Evolutionary conservation across 2,888 invertebrate species (phyloP), one percentile per base, ranked within the genome.

Genomic region (Chaitophorus viminalis): DNA sequence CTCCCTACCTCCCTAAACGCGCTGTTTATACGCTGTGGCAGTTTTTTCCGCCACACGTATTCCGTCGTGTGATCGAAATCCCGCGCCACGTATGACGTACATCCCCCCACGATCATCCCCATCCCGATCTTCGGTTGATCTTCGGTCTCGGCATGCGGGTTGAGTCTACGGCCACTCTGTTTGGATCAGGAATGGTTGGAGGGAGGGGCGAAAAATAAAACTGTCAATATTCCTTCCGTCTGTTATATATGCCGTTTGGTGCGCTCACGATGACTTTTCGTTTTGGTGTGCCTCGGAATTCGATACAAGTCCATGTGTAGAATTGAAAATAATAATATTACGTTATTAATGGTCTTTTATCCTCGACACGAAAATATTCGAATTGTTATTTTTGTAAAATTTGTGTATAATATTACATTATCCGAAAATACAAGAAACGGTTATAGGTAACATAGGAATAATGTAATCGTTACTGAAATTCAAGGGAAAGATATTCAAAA

Each of bases 331-430:
- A 82, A 60, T 39, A 39, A 11, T 11, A 46, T 46, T n/a, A 3
- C 17, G 29, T 74, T 82, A 74, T 82, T 74, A 82, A 82, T 82
- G 74, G 82, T 29, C 33, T 74, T 60, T 18, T 36, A n/a, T 6
- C 18, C n/a, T 36, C 1, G 14, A 46, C 14, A 14, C 46, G 14
- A 54, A 72, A 72, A n/a, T 33, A 54, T 33, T 31, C 6, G 60
- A 25, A 21, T 60, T 21, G 18, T 60, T 60, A 6, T 60, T 11
- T 18, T 60, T 60, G n/a, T n/a, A n/a, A n/a, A n/a, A n/a, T n/a
- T n/a, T n/a, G n/a, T n/a, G n/a, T n/a, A n/a, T n/a, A n/a, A n/a
- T n/a, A n/a, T n/a, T n/a, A n/a, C n/a, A n/a, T 60, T 60, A 60
- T 25, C 25, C 0, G 25, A 21, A 4, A 21, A 21, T 60, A 60